Evolutionary conservation across 2,888 invertebrate genomes (phyloP), one percentile per base, ranked within the genome.

Genomic region (Melolontha melolontha): DNA sequence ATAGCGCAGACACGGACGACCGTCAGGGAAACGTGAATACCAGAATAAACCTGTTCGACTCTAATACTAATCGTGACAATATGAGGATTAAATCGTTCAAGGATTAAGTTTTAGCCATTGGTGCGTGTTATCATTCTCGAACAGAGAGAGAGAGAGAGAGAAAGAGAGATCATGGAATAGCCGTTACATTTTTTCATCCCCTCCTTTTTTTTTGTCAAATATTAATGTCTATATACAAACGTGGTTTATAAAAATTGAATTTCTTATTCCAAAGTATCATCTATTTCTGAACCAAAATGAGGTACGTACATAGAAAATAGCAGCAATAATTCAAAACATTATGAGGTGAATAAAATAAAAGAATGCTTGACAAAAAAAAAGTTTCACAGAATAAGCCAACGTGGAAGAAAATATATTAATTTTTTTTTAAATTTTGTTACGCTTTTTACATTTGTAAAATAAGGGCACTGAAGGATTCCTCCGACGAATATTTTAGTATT

Each of bases 91-190:
- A 82, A 82, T 80, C 78, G 75, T 77, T 76, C 75, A 73, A 75
- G 81, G 83, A 83, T 83, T 82, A 80, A 79, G 79, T 80, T 79
- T 44, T 77, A 78, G 77, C 80, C 77, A 83, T 81, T 82, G 82
- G 80, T 79, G 83, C 81, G 82, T 81, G 83, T 82, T 83, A 83
- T 84, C 83, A 77, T 73, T 73, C 75, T 77, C 78, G 78, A 77
- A 78, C 83, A 83, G 83, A 14, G 27, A 22, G 22, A 22, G 22
- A 22, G 22, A 22, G 22, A 22, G 4, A 22, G 22, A 22, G 22
- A 22, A 22, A 22, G 22, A 29, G 47, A 29, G 22, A 42, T 17
- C 42, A 44, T 12, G 14, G 29, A 44, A 29, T 29, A 12, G 29
- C 34, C 59, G 14, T 29, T 44, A 22, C 22, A 34, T 47, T 59